Evolutionary conservation across 2,888 invertebrate genomes (phyloP), one percentile per base, ranked within the genome.

Genomic region (Xestia sexstrigata): DNA sequence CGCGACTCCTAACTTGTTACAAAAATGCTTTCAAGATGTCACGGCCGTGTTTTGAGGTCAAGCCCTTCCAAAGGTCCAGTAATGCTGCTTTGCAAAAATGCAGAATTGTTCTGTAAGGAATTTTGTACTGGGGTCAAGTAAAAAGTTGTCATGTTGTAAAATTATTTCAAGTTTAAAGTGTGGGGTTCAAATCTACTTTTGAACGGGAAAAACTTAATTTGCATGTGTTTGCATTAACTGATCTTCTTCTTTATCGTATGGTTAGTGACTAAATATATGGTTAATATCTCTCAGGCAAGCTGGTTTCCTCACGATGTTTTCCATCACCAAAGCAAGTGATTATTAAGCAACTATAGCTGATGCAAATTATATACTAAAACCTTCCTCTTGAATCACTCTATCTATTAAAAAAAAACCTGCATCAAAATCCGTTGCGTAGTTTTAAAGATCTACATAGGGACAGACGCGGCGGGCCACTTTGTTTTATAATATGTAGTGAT

Each of bases 31-130:
- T 65, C 47, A 58, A 67, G 58, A 73, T 26, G 30, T 67, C 76
- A 15, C 7, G 47, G 7, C 23, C 26, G 9, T 49, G 68, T 68
- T 79, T 74, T 63, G 39, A 68, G 79, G 79, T 79, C 79, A 79
- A 79, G 79, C 49, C 20, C n/a, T 66, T 60, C 11, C 1, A 66
- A 58, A 26, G 17, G 49, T 55, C 47, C 63, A 79, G 60, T 35
- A 72, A 52, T 63, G 35, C 78, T 71, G 47, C 42, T 42, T 42
- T 78, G 79, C 49, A 58, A 66, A 77, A 66, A 66, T 42, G 72
- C 58, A 49, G n/a, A 42, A 49, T 65, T 72, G 39, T 72, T 70
- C n/a, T 65, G 39, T 13, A n/a, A 2, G 8, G 55, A 30, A 52
- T 42, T 70, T 52, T 55, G 17, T 30, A 23, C 42, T 9, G 42